Percentiles rank a stretch among this genome's conserved stretches.
phyloP scores from a whole-genome alignment of 2,888 invertebrate species.

The Lochmaea crataegi region DNA sequence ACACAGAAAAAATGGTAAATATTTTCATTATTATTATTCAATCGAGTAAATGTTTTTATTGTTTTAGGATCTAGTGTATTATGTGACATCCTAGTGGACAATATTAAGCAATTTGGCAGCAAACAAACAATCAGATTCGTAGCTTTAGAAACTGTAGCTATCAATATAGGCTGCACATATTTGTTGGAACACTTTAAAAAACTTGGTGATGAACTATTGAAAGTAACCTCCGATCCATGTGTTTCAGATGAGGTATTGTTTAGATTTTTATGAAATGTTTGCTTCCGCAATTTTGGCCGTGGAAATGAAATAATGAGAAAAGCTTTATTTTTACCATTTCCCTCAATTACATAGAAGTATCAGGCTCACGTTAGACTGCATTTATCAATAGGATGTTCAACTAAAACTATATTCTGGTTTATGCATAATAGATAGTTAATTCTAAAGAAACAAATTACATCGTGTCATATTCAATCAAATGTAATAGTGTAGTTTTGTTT shows the following conservation, averaged over 20 bases:
- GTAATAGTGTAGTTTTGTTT: no score
- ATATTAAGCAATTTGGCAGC: constrained; percentile 43
- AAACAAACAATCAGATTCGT: constrained; percentile 46
- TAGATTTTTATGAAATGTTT: constrained; percentile 1
- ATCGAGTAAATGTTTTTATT: neutral
- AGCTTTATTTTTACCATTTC: no score
- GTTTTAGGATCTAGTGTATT: constrained; percentile 45
- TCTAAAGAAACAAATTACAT: no score
- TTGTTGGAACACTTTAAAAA: constrained; percentile 46
- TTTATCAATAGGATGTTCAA: no score
- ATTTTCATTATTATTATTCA: neutral
- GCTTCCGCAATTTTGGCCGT: neutral
- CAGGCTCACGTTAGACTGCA: no score
- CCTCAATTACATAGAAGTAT: no score
- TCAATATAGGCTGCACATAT: constrained; percentile 45
- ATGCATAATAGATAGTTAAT: no score
- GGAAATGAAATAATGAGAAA: no score
- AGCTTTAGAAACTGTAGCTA: constrained; percentile 49
- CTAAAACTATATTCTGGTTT: no score
- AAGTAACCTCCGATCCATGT: constrained; percentile 41
- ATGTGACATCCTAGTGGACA: constrained; percentile 46
- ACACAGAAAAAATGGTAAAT: constrained; percentile 59
- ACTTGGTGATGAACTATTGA: constrained; percentile 44
- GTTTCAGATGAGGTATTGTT: constrained; percentile 46
- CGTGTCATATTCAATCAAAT: no score